Evolutionary conservation across 2,113 vertebrate genomes (phyloP).

Genomic region (Syngnathus floridae): DNA sequence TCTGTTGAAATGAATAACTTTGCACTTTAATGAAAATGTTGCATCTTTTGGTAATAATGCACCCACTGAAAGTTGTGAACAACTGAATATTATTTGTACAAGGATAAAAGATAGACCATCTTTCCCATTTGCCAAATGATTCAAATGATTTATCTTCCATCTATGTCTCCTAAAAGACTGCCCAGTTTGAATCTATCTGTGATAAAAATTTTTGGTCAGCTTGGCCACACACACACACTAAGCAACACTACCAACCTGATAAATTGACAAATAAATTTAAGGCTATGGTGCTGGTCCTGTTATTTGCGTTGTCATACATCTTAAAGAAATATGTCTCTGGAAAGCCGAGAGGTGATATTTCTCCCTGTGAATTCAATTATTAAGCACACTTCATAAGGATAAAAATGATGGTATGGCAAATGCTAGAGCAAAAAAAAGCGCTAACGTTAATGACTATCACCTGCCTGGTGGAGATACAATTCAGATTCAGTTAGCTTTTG

Average conservation of each 20-base stretch:
- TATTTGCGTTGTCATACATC: slow-evolving; percentile 40
- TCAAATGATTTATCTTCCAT: slow-evolving; percentile 13
- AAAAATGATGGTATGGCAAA: slow-evolving; percentile 35
- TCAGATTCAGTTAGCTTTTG: slow-evolving; percentile 35
- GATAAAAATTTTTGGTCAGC: slow-evolving; percentile 6
- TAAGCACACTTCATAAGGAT: slow-evolving; percentile 32
- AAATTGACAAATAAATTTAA: slow-evolving; percentile 17
- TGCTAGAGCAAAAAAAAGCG: slow-evolving; percentile 26
- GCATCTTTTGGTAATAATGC: background rate
- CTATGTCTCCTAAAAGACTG: background rate
- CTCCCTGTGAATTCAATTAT: slow-evolving; percentile 47
- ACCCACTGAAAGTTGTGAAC: background rate
- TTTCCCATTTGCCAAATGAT: slow-evolving; percentile 9
- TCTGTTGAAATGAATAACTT: slow-evolving; percentile 4
- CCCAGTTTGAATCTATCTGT: background rate
- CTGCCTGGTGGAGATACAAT: slow-evolving; percentile 34
- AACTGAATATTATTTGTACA: slow-evolving; percentile 11
- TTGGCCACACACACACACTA: slow-evolving; percentile 8
- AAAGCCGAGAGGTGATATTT: slow-evolving; percentile 49
- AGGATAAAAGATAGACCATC: background rate
- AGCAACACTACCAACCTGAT: background rate
- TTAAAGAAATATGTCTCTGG: slow-evolving; percentile 48
- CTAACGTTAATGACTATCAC: slow-evolving; percentile 45
- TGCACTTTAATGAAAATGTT: background rate
- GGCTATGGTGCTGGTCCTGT: slow-evolving; percentile 14